A percentile compares a stretch with the other conserved stretches of the same genome.
Conservation (phyloP, 2,797 vertebrate species). For the Prionace glauca region DNA sequence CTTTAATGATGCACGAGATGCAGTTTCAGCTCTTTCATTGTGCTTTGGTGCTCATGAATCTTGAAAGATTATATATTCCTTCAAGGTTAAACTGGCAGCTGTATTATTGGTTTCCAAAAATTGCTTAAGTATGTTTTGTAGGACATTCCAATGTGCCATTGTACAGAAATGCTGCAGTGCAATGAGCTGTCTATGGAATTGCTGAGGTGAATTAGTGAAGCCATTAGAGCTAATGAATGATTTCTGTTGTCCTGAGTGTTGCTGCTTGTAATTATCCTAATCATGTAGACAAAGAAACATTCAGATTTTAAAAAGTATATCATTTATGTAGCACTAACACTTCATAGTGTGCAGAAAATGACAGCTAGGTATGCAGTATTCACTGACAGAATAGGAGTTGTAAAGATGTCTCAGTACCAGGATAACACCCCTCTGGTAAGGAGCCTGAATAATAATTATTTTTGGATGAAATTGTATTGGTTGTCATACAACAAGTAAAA, state of each 20-base stretch:
- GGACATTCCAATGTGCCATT: not conserved
- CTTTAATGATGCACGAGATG: not conserved
- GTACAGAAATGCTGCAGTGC: not conserved
- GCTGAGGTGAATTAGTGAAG: not conserved
- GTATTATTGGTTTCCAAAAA: not conserved
- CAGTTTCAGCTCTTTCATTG: not conserved
- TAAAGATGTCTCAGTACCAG: no score
- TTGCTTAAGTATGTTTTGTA: not conserved
- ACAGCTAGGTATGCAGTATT: no score
- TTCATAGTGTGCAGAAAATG: no score
- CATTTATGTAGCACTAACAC: no score
- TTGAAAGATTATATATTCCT: not conserved
- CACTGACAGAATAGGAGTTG: no score
- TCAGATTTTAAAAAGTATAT: no score
- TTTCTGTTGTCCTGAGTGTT: not conserved
- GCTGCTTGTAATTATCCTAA: not conserved
- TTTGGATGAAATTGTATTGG: no score
- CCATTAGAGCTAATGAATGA: not conserved
- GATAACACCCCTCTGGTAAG: no score
- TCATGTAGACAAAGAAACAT: not conserved
- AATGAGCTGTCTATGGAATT: not conserved
- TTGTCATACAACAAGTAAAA: no score
- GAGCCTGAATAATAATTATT: no score
- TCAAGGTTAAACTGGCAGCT: not conserved
- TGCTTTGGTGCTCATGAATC: not conserved